Percentiles rank a stretch among this genome's conserved stretches.
phyloP scores from a whole-genome alignment of 2,797 vertebrate species.

The Falco naumanni region DNA sequence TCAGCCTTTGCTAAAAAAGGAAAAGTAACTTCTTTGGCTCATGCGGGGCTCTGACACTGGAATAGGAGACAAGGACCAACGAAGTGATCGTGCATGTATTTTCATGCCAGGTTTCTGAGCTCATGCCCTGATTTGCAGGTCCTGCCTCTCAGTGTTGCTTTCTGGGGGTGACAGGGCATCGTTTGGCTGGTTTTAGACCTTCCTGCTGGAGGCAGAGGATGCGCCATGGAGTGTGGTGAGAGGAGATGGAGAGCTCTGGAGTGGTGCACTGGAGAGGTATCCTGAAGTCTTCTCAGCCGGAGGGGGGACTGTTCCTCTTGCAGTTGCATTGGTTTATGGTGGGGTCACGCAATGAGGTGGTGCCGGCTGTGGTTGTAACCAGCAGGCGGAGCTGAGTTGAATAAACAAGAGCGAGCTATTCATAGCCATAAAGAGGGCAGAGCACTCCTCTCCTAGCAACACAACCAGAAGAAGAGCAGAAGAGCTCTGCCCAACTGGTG shows the following conservation, averaged over 20 bases:
- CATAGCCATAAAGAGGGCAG: slow-evolving; percentile 67
- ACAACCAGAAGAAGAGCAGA: slow-evolving; percentile 53
- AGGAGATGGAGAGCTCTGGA: neutral
- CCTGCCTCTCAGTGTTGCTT: neutral
- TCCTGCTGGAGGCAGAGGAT: neutral
- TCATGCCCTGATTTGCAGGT: neutral
- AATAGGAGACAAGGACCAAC: neutral
- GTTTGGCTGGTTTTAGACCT: neutral
- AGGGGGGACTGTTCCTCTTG: neutral
- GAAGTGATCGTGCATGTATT: neutral
- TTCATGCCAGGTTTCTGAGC: neutral
- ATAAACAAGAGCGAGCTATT: slow-evolving; percentile 67
- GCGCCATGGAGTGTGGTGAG: rapidly evolving
- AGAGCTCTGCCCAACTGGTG: slow-evolving; percentile 61
- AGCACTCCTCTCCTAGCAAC: slow-evolving; percentile 74
- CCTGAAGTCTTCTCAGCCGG: neutral
- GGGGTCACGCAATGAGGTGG: slow-evolving; percentile 41
- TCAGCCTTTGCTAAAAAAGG: neutral
- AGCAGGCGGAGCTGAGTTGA: slow-evolving; percentile 70
- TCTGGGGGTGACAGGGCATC: rapidly evolving
- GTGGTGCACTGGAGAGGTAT: neutral
- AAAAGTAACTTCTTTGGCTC: neutral
- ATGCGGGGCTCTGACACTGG: neutral
- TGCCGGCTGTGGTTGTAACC: slow-evolving; percentile 69
- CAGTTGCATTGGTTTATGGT: slow-evolving; percentile 43